A percentile compares a stretch with the other conserved stretches of the same genome.
These are phyloP conservation scores for Fulica atra DNA, from an alignment of 2,113 vertebrate genomes.

Conservation along the genomic window DNA sequence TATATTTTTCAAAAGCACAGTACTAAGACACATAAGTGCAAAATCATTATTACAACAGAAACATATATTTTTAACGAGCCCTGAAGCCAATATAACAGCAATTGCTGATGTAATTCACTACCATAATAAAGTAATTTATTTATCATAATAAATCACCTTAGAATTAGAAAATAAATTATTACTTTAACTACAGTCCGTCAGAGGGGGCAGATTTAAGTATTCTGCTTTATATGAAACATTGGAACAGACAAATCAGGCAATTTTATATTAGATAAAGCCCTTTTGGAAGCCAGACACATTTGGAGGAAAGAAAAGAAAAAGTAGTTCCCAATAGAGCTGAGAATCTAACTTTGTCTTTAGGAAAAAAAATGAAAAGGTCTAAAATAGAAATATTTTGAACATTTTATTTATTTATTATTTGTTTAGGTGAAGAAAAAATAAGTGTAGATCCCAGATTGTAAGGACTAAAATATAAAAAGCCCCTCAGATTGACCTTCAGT, in stretches of 20 bases:
- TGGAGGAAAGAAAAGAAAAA: background rate
- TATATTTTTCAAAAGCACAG: background rate
- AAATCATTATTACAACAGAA: background rate
- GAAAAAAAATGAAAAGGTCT: background rate
- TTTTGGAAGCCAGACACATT: background rate
- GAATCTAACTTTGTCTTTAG: background rate
- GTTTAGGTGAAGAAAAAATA: background rate
- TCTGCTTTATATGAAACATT: background rate
- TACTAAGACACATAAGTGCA: background rate
- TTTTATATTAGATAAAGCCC: background rate
- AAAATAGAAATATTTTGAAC: background rate
- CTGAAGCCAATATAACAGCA: background rate
- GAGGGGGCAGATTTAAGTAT: background rate
- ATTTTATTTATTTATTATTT: background rate
- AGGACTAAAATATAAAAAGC: background rate
- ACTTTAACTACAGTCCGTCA: background rate
- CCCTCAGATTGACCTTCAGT: background rate
- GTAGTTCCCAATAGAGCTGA: background rate
- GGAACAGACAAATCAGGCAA: background rate
- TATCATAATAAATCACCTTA: conserved; percentile 3
- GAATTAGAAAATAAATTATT: conserved; percentile 30
- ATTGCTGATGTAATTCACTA: background rate
- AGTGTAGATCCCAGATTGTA: background rate
- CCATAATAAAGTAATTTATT: conserved; percentile 20
- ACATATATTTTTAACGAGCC: background rate